Base-by-base conservation (phyloP, 2,797 vertebrate genomes). In the Enteromius viviparus region DNA sequence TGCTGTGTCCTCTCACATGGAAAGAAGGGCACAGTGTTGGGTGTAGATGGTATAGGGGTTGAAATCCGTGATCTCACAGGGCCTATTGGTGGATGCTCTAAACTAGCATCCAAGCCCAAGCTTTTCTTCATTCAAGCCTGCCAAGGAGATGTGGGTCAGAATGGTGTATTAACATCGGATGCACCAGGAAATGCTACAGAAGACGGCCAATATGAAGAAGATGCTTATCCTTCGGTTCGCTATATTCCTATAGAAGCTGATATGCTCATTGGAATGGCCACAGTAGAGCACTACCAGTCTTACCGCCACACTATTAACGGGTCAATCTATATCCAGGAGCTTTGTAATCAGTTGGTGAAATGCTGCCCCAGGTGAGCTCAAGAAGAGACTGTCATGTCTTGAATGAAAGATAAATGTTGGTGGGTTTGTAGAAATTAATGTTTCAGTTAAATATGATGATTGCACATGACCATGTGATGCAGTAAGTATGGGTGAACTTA, bases 1-100 rank as follows among this genome's bases (percentile, higher is more conserved):
- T 96, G 95, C 90, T 97, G 95, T 21, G 83, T 98, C 66, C 94
- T 99, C 4, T 96, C 96, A 82, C 97, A 99, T 15, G 97, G 97
- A 84, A 90, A 94, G 40, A 91, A 88, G 40, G 96, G 94, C 23
- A 85, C 89, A 0, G 82, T 98, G 47, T 94, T 89, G 0, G 97
- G 96, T 51, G 84, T 76, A 0, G 96, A 98, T 84, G 96, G 84
- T 45, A 0, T 86, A 15, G 6, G 65, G 78, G 92, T 95, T 51
- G 0, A 3, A 6, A 92, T 98, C 80, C 79, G 7, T 45, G 86
- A 96, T 0, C 75, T 98, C 83, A 96, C 92, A 0, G 10, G 19
- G 47, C 93, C 89, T 69, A 97, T 98, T 89, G 93, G 86, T 3
- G 90, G 88, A 0, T 85, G 85, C 60, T 34, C 0, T 6, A 93